A percentile compares a stretch with the other conserved stretches of the same genome.
These are phyloP conservation scores for Plebejus argus DNA, from an alignment of 2,888 invertebrate genomes.

Conservation along the genomic window DNA sequence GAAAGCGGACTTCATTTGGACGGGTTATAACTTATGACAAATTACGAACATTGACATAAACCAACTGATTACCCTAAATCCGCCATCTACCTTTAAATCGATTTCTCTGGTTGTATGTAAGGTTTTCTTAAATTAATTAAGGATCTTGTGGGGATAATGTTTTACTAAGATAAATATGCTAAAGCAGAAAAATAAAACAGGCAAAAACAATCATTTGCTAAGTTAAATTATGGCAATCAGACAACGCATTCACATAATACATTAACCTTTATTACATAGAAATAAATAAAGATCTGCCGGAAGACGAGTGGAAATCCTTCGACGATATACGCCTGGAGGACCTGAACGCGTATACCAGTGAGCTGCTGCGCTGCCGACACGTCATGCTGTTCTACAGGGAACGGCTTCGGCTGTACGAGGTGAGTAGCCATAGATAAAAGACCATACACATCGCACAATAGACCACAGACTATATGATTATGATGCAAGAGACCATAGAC, in stretches of 20 bases:
- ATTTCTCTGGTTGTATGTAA: too few species aligned
- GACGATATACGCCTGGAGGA: constrained; percentile 69
- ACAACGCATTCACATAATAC: neutral
- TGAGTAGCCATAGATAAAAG: constrained; percentile 48
- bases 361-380: constrained; percentile 83
- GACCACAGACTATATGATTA: neutral
- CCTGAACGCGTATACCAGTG: constrained; percentile 83
- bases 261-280: constrained; percentile 48
- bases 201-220: neutral
- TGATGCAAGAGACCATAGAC: neutral
- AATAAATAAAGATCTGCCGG: constrained; percentile 62
- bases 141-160: too few species aligned
- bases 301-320: constrained; percentile 53
- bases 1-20: too few species aligned
- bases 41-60: too few species aligned
- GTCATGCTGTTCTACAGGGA: constrained; percentile 86
- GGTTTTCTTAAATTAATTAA: too few species aligned
- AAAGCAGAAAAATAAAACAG: neutral
- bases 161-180: too few species aligned
- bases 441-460: neutral
- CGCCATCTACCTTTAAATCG: too few species aligned
- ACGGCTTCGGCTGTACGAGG: constrained; percentile 86
- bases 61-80: too few species aligned
- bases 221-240: neutral
- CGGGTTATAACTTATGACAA: too few species aligned